Conservation (phyloP, 2,113 vertebrate species). For the Rhinoderma darwinii region DNA sequence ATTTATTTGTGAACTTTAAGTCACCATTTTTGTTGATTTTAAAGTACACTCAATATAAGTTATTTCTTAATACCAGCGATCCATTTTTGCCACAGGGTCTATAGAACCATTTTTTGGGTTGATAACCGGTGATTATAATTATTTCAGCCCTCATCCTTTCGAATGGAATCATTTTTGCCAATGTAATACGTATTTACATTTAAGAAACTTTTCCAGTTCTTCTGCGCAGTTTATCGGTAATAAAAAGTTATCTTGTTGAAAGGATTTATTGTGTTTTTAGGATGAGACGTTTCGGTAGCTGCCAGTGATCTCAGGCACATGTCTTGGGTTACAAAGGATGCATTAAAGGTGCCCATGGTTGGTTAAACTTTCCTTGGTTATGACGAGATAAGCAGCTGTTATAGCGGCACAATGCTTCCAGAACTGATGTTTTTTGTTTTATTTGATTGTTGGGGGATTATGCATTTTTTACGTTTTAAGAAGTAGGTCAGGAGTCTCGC, state of each 20-base stretch:
- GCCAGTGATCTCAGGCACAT: neutral
- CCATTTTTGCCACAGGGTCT: no score
- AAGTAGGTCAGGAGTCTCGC: slow-evolving; percentile 44
- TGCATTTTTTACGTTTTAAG: slow-evolving; percentile 29
- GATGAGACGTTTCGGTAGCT: neutral
- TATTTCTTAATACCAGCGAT: no score
- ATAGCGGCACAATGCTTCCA: slow-evolving; percentile 6
- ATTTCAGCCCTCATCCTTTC: no score
- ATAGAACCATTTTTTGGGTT: no score
- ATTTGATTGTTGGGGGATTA: slow-evolving; percentile 41
- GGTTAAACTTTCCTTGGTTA: neutral
- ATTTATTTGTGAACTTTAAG: no score
- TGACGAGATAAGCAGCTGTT: slow-evolving; percentile 1
- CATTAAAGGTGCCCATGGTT: neutral
- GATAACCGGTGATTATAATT: no score
- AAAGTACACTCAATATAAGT: no score
- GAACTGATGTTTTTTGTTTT: neutral
- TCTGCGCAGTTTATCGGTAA: no score
- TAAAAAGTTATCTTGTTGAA: neutral
- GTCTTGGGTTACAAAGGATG: neutral
- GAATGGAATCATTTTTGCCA: no score
- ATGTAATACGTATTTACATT: no score
- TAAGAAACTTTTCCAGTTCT: no score
- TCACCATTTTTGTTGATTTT: no score
- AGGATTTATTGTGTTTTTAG: neutral